Evolutionary conservation across 1,140 invertebrate genomes (phyloP).

Genomic region (Caenorhabditis inopinata): DNA sequence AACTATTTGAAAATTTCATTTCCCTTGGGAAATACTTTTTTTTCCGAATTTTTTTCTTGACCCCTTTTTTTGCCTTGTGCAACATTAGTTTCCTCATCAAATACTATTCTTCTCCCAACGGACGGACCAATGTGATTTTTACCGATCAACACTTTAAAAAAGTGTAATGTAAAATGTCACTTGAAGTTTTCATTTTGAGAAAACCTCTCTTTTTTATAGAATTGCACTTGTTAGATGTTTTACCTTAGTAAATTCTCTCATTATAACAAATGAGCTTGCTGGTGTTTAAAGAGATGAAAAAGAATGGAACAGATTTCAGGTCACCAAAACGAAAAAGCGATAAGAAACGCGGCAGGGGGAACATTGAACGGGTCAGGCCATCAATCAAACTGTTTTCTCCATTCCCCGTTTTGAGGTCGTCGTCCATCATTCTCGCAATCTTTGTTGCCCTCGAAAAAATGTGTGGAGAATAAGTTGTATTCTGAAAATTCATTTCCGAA

Average conservation of each 20-base stretch:
- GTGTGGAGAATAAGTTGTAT: background rate
- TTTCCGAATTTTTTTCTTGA: background rate
- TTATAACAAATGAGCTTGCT: too few relatives aligned
- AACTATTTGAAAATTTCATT: too few relatives aligned
- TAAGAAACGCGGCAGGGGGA: background rate
- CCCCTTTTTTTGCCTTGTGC: background rate
- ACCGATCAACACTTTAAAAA: conserved; percentile 23
- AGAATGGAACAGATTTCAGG: conserved; percentile 21
- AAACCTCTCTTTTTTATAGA: background rate
- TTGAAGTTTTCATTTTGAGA: background rate
- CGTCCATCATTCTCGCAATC: background rate
- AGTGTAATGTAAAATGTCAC: conserved; percentile 11
- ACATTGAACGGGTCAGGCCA: conserved; percentile 17
- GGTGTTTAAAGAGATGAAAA: background rate
- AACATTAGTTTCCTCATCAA: background rate
- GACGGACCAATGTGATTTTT: conserved; percentile 13
- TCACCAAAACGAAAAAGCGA: background rate
- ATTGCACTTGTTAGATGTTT: background rate
- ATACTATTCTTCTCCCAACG: conserved; percentile 23
- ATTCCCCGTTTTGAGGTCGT: too few relatives aligned
- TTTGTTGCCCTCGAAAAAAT: background rate
- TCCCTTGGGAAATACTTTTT: too few relatives aligned
- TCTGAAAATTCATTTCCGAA: background rate
- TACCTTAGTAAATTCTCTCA: too few relatives aligned
- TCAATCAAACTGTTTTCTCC: conserved; percentile 24